phyloP scores from a whole-genome alignment of 1,140 invertebrate genomes.

The Caenorhabditis tropicalis region DNA sequence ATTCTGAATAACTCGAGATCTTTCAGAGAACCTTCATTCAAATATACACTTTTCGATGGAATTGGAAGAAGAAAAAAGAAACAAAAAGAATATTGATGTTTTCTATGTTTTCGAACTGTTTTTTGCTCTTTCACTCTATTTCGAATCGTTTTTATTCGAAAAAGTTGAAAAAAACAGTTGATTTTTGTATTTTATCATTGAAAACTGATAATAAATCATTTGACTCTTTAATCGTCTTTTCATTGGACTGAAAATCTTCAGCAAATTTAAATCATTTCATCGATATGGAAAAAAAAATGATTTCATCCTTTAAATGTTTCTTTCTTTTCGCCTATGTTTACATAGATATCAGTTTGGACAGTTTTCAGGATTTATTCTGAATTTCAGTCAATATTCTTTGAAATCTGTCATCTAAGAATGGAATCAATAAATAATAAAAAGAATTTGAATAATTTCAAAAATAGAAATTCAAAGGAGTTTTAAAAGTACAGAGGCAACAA shows the following conservation, averaged over 20 bases:
- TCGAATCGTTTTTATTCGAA: not conserved
- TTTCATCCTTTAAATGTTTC: too few species aligned
- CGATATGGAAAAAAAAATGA: not conserved
- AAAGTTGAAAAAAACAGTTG: not conserved
- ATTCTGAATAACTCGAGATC: too few species aligned
- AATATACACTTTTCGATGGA: too few species aligned
- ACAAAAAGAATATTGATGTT: not conserved
- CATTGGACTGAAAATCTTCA: not conserved
- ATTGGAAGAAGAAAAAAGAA: not conserved
- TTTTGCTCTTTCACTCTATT: not conserved
- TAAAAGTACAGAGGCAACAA: not conserved
- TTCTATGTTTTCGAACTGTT: not conserved
- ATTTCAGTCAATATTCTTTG: too few species aligned
- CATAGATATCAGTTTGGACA: too few species aligned
- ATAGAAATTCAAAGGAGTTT: too few species aligned
- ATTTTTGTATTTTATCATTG: not conserved
- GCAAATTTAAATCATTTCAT: not conserved
- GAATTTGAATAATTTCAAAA: too few species aligned
- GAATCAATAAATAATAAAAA: too few species aligned
- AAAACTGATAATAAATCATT: constrained; percentile 8
- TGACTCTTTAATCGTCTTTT: not conserved
- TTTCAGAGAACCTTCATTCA: too few species aligned
- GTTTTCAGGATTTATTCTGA: too few species aligned
- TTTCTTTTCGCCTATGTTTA: too few species aligned
- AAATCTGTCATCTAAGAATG: too few species aligned